Evolutionary conservation across 1,140 invertebrate species (phyloP).

Genomic region (Aphis gossypii): DNA sequence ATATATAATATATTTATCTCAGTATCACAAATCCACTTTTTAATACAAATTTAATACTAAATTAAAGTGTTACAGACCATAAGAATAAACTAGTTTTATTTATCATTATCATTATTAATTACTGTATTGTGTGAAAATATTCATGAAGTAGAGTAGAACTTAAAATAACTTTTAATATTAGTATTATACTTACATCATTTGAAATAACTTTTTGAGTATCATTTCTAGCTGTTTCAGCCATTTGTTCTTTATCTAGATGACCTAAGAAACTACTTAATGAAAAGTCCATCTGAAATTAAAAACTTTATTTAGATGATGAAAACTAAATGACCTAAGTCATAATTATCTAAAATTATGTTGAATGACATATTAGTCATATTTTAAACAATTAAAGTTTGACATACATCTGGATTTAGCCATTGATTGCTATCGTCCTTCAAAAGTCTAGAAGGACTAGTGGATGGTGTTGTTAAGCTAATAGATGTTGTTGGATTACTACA

Average conservation of each 20-base stretch:
- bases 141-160: background rate
- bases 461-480: slow-evolving; percentile 41
- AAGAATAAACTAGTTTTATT: background rate
- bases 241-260: slow-evolving; percentile 75
- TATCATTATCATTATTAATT: too few species aligned
- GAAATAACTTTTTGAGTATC: slow-evolving; percentile 50
- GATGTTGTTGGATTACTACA: slow-evolving; percentile 30
- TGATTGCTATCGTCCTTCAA: slow-evolving; percentile 76
- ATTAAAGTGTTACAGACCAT: background rate
- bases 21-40: background rate
- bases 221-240: slow-evolving; percentile 62
- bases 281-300: slow-evolving; percentile 71
- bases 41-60: background rate
- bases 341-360: background rate
- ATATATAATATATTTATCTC: too few species aligned
- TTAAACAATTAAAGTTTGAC: slow-evolving; percentile 21
- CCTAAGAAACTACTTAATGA: slow-evolving; percentile 82
- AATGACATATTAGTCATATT: background rate
- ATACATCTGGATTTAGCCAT: slow-evolving; percentile 76
- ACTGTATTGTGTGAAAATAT: background rate
- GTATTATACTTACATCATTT: slow-evolving; percentile 63
- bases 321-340: background rate
- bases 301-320: background rate
- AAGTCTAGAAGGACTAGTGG: slow-evolving; percentile 76
- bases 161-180: slow-evolving; percentile 32